Base-by-base conservation (phyloP, 2,797 vertebrate species). In the Aplochiton taeniatus region DNA sequence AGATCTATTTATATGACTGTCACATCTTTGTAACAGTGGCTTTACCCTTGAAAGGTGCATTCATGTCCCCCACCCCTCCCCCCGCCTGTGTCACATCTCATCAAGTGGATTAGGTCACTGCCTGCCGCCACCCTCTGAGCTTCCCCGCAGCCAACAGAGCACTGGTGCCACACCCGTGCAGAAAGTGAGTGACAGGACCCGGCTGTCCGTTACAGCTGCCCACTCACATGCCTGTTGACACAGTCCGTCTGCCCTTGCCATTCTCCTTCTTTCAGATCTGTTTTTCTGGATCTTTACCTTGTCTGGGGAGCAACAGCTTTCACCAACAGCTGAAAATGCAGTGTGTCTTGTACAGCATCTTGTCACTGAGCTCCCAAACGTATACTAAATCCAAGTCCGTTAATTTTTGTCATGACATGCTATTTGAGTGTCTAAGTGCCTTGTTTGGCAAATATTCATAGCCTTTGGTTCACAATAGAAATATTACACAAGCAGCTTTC, bases 151-250 rank as follows among this genome's bases (percentile, higher is more conserved):
- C 73, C 77, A 58, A 57, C 58, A 44, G 65, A 58, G 61, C 74
- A 66, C 64, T 69, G 69, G 74, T 72, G 82, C 72, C 77, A 75
- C 60, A 66, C 70, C 76, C 61, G 68, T 11, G n/a, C 16, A 58
- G 55, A 45, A 50, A 51, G 43, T 51, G 55, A 52, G 18, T 78
- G 83, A 81, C 77, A 63, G 65, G 63, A 68, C 56, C 66, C 4
- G 54, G 47, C 43, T 52, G 41, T 14, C 61, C 44, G 76, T 81
- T 74, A 76, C 65, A 11, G 58, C 69, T 46, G 66, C 76, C 83
- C 77, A 75, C 72, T 77, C 76, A 70, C 80, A 69, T 52, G 69
- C 67, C 76, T 63, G 73, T 47, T 76, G 78, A 77, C 70, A 14
- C 12, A n/a, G 83, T 85, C 76, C 54, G 84, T 83, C 72, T 49